Evolutionary conservation across 2,888 invertebrate species (phyloP), one percentile per base, ranked within the genome.

Genomic region (Lepeophtheirus nordmannii): DNA sequence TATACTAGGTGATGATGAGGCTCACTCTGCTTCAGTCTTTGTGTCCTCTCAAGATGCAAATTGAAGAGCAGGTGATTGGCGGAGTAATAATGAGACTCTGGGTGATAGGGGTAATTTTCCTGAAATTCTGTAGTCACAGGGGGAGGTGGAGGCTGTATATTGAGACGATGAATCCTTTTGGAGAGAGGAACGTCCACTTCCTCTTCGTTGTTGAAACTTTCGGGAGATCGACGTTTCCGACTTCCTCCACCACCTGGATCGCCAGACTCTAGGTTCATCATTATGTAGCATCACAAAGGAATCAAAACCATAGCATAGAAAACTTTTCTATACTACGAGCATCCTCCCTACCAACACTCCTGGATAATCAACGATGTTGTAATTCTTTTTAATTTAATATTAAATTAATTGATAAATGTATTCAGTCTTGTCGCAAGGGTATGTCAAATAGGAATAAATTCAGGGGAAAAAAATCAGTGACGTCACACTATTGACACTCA

Each of bases 21-120:
- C 30, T 30, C 2, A 30, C 30, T 30, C 17, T 46, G 5, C 53
- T 46, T 46, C 17, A 46, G 60, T 22, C 60, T 22, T 23, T 60
- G 60, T 17, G 38, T 38, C 38, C 60, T 17, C 30, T 60, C 60
- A 22, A 37, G 30, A 30, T 60, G 60, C 9, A 60, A 30, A 37
- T 60, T 23, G 60, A 37, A 60, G 37, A 60, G 60, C n/a, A 60
- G 23, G 38, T 60, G 60, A 23, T 60, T 60, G 60, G 37, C 30
- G 2, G 60, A 22, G 37, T 10, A 60, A n/a, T 60, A 60, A 17
- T 22, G 17, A 37, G 60, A 60, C 37, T 60, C 38, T 17, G 60
- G 37, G 30, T 17, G 30, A n/a, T 60, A 60, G 10, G 60, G 60
- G 30, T 60, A 60, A 17, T 8, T 46, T 2, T 46, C 53, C 17